These are phyloP conservation scores for Syngnathoides biaculeatus DNA, from an alignment of 2,113 vertebrate species.

Conservation along the genomic window DNA sequence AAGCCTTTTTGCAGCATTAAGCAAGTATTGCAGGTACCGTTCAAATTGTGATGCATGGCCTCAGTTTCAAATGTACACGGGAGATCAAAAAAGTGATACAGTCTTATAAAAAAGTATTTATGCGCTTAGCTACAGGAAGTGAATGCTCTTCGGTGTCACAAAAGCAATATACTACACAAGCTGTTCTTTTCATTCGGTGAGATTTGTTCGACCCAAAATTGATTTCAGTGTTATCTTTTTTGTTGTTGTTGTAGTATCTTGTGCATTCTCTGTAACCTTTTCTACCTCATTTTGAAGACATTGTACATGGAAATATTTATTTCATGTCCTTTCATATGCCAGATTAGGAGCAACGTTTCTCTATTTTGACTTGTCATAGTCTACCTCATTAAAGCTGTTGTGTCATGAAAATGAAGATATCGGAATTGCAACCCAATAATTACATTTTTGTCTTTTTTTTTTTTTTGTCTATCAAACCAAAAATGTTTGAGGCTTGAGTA, in stretches of 20 bases:
- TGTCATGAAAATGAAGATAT: conserved; percentile 88
- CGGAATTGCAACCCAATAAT: conserved; percentile 43
- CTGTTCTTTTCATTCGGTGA: conserved; percentile 13
- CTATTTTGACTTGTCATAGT: conserved; percentile 79
- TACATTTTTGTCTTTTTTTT: not conserved
- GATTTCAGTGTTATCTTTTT: conserved; percentile 61
- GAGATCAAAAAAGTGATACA: conserved; percentile 9
- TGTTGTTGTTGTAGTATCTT: conserved; percentile 59
- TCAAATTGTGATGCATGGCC: not conserved
- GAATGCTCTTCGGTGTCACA: conserved; percentile 48
- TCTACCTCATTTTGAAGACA: conserved; percentile 91
- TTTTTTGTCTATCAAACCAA: conserved; percentile 5
- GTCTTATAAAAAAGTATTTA: conserved; percentile 33
- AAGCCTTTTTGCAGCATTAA: conserved; percentile 12
- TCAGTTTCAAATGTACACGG: conserved; percentile 1
- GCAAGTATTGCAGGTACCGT: not conserved
- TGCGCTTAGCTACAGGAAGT: conserved; percentile 55
- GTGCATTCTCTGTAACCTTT: conserved; percentile 83
- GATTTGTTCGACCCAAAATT: conserved; percentile 58
- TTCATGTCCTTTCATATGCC: conserved; percentile 79
- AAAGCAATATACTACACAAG: conserved; percentile 23
- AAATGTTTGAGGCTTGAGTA: conserved; percentile 9
- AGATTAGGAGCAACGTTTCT: conserved; percentile 61
- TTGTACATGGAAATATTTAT: conserved; percentile 88
- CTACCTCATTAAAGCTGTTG: conserved; percentile 89